Evolutionary conservation across 2,797 vertebrate genomes (phyloP), one percentile per base, ranked within the genome.

Genomic region (Eutrigla gurnardus): DNA sequence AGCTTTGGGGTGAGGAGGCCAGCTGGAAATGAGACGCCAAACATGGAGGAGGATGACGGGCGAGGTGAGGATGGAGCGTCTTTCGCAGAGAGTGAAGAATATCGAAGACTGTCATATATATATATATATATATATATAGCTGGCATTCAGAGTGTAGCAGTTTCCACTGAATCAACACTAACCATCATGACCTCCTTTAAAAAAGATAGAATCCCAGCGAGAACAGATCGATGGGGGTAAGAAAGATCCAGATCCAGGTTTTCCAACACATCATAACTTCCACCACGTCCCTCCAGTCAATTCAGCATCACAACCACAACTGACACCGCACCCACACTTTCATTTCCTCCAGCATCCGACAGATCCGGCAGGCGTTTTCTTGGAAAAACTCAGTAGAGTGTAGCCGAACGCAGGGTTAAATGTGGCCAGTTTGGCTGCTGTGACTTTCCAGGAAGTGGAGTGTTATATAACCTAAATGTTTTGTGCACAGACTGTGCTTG

Each of bases 1-100:
- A 54, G 85, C 81, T 90, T 86, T 88, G 75, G 85, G 88, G 79
- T 81, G 80, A 90, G 63, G 78, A 14, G 84, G 82, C 86, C 83
- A 83, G 77, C 80, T 91, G 78, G 79, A 89, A 87, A 85, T 75
- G 76, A 83, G 69, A 89, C 74, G 77, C 83, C 79, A 75, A 78
- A 79, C 73, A 78, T 58, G 70, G 43, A 75, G 70, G 43, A 75
- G 73, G 46, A 77, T 65, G 81, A 80, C 15, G 54, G 62, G 65
- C 77, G 67, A 82, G 65, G 75, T 70, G 73, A 85, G 60, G 72
- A 70, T 59, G 43, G 60, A 49, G 55, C 54, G 15, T 50, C 15
- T 47, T 64, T 58, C 69, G 57, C 57, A 13, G 35, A 54, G 6
- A 71, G 47, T 9, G 49, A 49, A 18, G 46, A n/a, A 73, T n/a